Conservation (phyloP, 2,888 invertebrate genomes). For the Chromoteleia sp. region DNA sequence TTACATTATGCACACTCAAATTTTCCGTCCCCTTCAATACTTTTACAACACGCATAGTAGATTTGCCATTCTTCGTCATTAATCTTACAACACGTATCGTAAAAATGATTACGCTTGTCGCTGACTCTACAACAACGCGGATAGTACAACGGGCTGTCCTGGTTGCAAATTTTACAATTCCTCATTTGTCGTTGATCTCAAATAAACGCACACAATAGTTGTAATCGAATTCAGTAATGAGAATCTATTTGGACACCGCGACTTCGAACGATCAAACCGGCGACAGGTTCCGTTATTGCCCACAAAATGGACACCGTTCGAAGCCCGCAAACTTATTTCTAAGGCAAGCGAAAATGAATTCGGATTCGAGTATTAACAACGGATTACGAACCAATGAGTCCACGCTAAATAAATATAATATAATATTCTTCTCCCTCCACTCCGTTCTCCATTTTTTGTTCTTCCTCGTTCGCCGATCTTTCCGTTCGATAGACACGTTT, state of each 20-base stretch:
- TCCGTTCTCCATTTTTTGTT: neutral
- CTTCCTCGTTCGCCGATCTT: constrained; percentile 9
- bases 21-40: no score
- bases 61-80: no score
- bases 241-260: neutral
- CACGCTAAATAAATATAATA: constrained; percentile 39
- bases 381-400: constrained; percentile 22
- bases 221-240: no score
- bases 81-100: no score
- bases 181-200: neutral
- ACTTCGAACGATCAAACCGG: neutral
- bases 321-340: constrained; percentile 17
- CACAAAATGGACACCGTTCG: constrained; percentile 2
- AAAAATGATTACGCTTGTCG: no score
- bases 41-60: no score
- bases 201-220: no score
- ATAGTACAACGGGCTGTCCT: no score
- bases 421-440: constrained; percentile 6
- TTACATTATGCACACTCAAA: no score
- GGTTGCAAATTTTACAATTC: constrained; percentile 13
- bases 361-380: constrained; percentile 30
- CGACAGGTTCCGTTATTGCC: neutral
- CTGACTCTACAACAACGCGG: no score
- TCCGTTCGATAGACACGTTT: constrained; percentile 47
- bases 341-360: constrained; percentile 38